Evolutionary conservation across 2,797 vertebrate genomes (phyloP).

Genomic region (Glossophaga mutica): DNA sequence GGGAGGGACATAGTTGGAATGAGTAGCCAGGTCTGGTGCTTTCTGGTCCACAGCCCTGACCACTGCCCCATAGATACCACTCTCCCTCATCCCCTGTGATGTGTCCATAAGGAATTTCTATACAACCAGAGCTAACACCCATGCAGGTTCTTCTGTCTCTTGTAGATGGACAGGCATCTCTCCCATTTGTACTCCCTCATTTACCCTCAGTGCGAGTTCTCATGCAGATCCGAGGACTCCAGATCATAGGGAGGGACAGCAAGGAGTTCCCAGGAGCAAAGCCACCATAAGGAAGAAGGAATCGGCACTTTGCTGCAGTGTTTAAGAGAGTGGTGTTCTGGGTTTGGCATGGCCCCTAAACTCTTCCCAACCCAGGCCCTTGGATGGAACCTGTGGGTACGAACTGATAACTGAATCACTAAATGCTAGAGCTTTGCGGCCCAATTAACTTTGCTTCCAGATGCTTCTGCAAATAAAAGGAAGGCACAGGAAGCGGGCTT

Average conservation of each 20-base stretch:
- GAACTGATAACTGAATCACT: neutral
- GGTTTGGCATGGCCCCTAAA: neutral
- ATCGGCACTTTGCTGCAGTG: neutral
- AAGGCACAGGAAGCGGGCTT: neutral
- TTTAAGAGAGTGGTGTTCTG: neutral
- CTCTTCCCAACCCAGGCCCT: neutral
- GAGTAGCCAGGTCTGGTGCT: neutral
- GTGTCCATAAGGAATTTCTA: neutral
- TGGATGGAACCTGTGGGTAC: neutral
- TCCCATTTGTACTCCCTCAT: neutral
- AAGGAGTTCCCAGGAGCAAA: neutral
- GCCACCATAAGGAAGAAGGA: neutral
- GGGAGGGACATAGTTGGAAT: neutral
- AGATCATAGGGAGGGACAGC: neutral
- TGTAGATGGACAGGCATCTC: neutral
- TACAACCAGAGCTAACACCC: neutral
- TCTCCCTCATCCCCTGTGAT: neutral
- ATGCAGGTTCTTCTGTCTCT: neutral
- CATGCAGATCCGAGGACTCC: neutral
- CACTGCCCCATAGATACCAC: no score
- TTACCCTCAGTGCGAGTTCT: neutral
- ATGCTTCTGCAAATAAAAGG: neutral
- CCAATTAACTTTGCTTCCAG: neutral
- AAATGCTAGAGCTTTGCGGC: neutral
- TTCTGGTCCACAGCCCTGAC: neutral